Base-by-base conservation (phyloP, 1,140 invertebrate genomes). In the Hyphantria cunea region DNA sequence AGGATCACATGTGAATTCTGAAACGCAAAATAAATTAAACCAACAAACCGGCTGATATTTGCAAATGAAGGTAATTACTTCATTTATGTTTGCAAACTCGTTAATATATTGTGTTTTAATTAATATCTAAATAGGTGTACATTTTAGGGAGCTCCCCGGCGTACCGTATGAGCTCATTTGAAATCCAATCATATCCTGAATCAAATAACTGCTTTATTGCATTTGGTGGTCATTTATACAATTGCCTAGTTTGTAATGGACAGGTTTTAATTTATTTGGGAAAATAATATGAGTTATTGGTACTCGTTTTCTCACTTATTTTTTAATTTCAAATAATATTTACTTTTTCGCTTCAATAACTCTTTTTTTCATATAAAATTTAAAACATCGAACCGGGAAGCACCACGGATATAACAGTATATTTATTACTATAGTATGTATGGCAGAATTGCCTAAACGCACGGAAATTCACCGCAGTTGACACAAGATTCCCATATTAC, bases 41-140 rank as follows among this genome's bases (percentile, higher is more conserved):
- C 49, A 59, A 65, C 63, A 45, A 59, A 58, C 54, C 34, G 48
- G 14, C 48, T 52, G 47, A 54, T 65, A 65, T 65, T 65, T 59
- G 55, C 54, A 58, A 59, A 65, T 52, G 63, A 47, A 53, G 54
- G 32, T 65, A 65, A 65, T 65, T 65, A 49, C 49, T 64, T 64
- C 62, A 64, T 64, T 64, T 56, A 42, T 42, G 44, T 48, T 49
- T 15, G 47, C 34, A 56, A 64, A 44, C 62, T 56, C 53, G 62
- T 64, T 64, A 56, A 64, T 58, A 58, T 33, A 55, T 55, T 54
- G 52, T 56, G 48, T 64, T 64, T 55, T 56, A 64, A 50, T 64
- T 64, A 64, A 56, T 64, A 64, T 48, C 55, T 48, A 58, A 58
- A 58, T 58, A 58, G 54, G 44, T 49, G 50, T 61, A 34, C 41